Percentiles rank a stretch among this genome's conserved stretches.
Conservation (phyloP, 2,888 invertebrate genomes). For the Corbicula japonica region DNA sequence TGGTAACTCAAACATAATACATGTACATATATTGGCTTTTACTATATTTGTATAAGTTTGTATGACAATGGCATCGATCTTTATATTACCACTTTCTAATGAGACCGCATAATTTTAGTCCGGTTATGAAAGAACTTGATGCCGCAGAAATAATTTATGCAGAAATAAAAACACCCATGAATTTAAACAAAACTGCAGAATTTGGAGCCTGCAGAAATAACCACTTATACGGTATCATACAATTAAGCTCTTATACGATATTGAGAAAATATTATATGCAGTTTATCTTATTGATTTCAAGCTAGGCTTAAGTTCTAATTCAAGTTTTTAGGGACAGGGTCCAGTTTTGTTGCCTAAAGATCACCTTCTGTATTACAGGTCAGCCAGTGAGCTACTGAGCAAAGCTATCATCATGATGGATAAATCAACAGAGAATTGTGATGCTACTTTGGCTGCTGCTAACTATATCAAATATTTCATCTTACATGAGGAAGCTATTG, state of each 20-base stretch:
- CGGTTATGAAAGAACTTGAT: too few relatives aligned
- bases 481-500: conserved; percentile 48
- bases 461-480: conserved; percentile 53
- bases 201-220: too few relatives aligned
- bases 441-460: conserved; percentile 37
- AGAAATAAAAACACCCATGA: too few relatives aligned
- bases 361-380: conserved; percentile 9
- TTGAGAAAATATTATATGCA: not conserved
- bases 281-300: not conserved
- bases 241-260: not conserved
- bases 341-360: not conserved
- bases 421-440: conserved; percentile 12
- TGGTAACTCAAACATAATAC: too few relatives aligned
- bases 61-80: too few relatives aligned
- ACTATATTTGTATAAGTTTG: too few relatives aligned
- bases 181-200: too few relatives aligned
- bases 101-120: too few relatives aligned
- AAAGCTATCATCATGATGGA: conserved; percentile 46
- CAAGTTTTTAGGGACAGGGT: not conserved
- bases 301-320: not conserved
- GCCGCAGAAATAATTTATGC: too few relatives aligned
- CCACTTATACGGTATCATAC: too few relatives aligned
- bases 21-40: too few relatives aligned
- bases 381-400: conserved; percentile 39
- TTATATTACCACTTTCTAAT: too few relatives aligned